These are phyloP conservation scores for Acanthurus leucopareius DNA, from an alignment of 2,797 vertebrate genomes.

Conservation along the genomic window DNA sequence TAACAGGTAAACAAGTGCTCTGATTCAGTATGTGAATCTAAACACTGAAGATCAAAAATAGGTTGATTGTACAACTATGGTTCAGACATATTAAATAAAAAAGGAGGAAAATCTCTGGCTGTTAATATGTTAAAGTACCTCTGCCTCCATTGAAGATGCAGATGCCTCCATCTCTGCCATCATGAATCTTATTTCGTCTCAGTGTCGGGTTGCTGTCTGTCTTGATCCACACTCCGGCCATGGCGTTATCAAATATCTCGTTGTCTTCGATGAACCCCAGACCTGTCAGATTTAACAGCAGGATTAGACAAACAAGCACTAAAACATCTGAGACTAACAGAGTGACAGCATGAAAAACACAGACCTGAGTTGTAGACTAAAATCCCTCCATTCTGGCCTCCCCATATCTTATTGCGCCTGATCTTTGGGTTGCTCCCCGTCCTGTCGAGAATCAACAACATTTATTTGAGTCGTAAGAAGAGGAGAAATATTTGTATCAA, in stretches of 20 bases:
- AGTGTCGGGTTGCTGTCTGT: conserved; percentile 99
- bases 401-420: conserved; percentile 99
- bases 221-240: conserved; percentile 99
- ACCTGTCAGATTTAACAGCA: conserved; percentile 81
- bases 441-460: conserved; percentile 77
- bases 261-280: conserved; percentile 99
- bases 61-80: no score
- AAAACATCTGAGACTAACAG: not conserved
- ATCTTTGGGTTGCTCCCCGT: conserved; percentile 99
- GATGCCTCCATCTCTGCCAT: conserved; percentile 98
- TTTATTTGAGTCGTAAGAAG: not conserved
- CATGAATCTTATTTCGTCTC: conserved; percentile 99
- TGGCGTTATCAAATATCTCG: conserved; percentile 99
- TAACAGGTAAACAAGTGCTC: not conserved
- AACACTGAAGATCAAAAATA: not conserved
- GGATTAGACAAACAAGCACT: not conserved
- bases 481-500: no score
- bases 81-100: no score
- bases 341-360: not conserved
- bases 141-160: conserved; percentile 99
- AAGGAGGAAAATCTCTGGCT: no score
- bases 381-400: conserved; percentile 98
- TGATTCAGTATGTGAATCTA: not conserved
- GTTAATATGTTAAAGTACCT: conserved; percentile 83
- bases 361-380: conserved; percentile 99